These are phyloP conservation scores for Coregonus clupeaformis DNA, from an alignment of 2,113 vertebrate species.

Conservation along the genomic window DNA sequence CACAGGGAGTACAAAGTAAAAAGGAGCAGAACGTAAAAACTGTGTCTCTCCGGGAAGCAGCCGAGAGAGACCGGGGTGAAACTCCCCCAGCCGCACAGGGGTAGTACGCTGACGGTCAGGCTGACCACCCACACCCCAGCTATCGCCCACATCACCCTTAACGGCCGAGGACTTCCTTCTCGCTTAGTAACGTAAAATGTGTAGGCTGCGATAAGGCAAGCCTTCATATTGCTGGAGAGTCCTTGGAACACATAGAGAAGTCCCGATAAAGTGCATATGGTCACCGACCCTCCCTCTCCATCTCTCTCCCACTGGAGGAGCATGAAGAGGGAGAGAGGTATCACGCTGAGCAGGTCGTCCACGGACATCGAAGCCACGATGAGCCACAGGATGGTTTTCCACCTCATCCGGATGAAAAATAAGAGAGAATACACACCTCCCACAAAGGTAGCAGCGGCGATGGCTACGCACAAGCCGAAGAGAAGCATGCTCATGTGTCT, in stretches of 20 bases:
- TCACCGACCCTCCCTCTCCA: slow-evolving; percentile 51
- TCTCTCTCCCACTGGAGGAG: slow-evolving; percentile 79
- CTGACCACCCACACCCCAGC: slow-evolving; percentile 80
- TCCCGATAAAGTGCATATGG: slow-evolving; percentile 84
- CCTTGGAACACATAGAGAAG: slow-evolving; percentile 90
- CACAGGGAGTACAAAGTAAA: slow-evolving; percentile 79
- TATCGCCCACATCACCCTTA: slow-evolving; percentile 75
- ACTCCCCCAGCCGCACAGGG: slow-evolving; percentile 88
- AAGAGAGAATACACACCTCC: slow-evolving; percentile 86
- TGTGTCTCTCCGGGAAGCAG: slow-evolving; percentile 80
- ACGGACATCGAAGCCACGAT: slow-evolving; percentile 89
- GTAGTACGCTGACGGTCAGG: slow-evolving; percentile 80
- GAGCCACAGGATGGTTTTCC: slow-evolving; percentile 78
- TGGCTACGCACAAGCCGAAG: slow-evolving; percentile 79
- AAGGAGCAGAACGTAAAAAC: slow-evolving; percentile 80
- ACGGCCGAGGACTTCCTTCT: slow-evolving; percentile 47
- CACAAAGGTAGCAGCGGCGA: slow-evolving; percentile 75
- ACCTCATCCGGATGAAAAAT: slow-evolving; percentile 78
- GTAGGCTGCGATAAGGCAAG: slow-evolving; percentile 84
- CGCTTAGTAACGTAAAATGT: slow-evolving; percentile 84
- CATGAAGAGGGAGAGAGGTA: slow-evolving; percentile 84
- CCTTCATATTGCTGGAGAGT: slow-evolving; percentile 90
- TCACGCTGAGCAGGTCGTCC: slow-evolving; percentile 87
- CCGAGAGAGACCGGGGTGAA: slow-evolving; percentile 84
- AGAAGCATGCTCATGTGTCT: slow-evolving; percentile 75